phyloP scores from a whole-genome alignment of 2,797 vertebrate species.

The Leuciscus waleckii region DNA sequence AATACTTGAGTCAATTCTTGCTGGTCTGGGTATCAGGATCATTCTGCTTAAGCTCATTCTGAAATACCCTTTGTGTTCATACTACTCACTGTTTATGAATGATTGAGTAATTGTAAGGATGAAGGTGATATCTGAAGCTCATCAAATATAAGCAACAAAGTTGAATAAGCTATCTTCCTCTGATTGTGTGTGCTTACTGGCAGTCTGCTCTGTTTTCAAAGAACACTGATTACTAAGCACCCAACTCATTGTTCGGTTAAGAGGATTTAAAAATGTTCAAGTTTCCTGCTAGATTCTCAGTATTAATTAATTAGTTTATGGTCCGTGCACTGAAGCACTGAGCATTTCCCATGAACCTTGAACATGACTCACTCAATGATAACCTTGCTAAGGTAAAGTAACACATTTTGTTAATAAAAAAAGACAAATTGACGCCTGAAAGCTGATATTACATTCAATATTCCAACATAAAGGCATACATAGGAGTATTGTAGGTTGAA shows the following conservation, averaged over 20 bases:
- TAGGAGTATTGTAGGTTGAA: neutral
- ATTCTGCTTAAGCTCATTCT: neutral
- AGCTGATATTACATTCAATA: neutral
- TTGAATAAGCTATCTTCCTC: slow-evolving; percentile 55
- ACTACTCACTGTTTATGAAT: neutral
- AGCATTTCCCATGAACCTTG: slow-evolving; percentile 32
- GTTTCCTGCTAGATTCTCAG: slow-evolving; percentile 35
- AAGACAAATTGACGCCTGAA: neutral
- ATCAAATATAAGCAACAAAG: slow-evolving; percentile 3
- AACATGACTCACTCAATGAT: neutral
- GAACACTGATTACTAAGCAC: slow-evolving; percentile 47
- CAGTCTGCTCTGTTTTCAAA: slow-evolving; percentile 50
- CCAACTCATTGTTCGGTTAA: slow-evolving; percentile 51
- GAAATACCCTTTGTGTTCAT: neutral
- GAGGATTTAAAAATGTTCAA: slow-evolving; percentile 22
- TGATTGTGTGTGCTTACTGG: slow-evolving; percentile 54
- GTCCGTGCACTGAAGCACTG: slow-evolving; percentile 15
- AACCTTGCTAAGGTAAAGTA: slow-evolving; percentile 14
- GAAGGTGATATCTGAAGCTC: slow-evolving; percentile 17
- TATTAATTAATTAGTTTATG: slow-evolving; percentile 4
- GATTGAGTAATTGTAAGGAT: slow-evolving; percentile 37
- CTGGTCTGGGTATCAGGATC: neutral
- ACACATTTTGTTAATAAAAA: neutral
- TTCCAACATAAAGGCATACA: neutral
- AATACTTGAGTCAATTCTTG: neutral